phyloP scores from a whole-genome alignment of 92 coral and sea anemone genomes.

The Epizoanthus stellaris region DNA sequence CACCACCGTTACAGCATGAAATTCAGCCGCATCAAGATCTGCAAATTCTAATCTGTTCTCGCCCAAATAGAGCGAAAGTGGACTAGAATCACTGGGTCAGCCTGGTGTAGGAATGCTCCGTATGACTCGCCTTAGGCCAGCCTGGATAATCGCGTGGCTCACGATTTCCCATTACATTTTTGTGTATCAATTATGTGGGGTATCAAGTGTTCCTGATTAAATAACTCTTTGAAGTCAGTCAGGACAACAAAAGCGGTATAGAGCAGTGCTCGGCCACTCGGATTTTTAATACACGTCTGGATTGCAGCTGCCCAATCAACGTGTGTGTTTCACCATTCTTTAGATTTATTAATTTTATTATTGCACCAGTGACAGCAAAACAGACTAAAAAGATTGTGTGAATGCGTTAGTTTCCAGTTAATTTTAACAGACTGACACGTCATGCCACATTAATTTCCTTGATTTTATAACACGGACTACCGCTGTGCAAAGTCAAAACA shows the following conservation, averaged over 20 bases:
- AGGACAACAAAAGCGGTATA: conserved; percentile 82
- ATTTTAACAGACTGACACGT: too few relatives aligned
- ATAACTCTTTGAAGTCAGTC: conserved; percentile 68
- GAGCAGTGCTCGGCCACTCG: neutral
- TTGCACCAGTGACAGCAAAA: too few relatives aligned
- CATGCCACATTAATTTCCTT: too few relatives aligned
- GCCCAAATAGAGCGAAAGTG: conserved; percentile 51
- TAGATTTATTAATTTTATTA: too few relatives aligned
- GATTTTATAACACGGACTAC: too few relatives aligned
- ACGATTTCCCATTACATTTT: conserved; percentile 51
- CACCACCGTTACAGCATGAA: conserved; percentile 45
- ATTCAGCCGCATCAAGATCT: conserved; percentile 45
- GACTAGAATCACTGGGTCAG: conserved; percentile 60
- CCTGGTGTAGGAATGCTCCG: conserved; percentile 62
- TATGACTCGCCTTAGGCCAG: conserved; percentile 55
- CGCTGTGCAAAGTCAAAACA: too few relatives aligned
- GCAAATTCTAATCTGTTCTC: conserved; percentile 34
- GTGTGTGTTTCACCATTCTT: too few relatives aligned
- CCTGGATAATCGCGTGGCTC: conserved; percentile 50
- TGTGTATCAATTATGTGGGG: conserved; percentile 63
- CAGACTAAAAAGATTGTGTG: too few relatives aligned
- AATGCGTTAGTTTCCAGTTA: too few relatives aligned
- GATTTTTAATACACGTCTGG: too few relatives aligned
- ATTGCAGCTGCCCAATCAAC: too few relatives aligned
- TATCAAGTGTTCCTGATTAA: conserved; percentile 74